These are phyloP conservation scores for Drosophila phalerata DNA, from an alignment of 2,888 invertebrate genomes.

Conservation along the genomic window DNA sequence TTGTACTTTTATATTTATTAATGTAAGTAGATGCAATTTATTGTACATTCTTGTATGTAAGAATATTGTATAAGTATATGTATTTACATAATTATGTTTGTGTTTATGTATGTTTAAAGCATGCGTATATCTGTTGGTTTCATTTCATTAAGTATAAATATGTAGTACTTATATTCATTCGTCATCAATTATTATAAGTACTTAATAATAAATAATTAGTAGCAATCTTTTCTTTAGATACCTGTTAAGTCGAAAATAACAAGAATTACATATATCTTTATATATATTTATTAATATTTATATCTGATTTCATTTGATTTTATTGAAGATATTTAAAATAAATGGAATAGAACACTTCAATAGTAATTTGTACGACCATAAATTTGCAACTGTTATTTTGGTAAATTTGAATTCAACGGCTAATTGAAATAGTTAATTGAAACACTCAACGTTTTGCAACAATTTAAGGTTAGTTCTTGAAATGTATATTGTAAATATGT, in stretches of 20 bases:
- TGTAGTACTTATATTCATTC: constrained; percentile 49
- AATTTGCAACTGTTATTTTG: constrained; percentile 38
- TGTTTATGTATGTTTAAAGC: constrained; percentile 33
- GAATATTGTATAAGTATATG: constrained; percentile 32
- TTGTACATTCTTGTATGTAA: constrained; percentile 55
- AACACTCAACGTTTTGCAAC: constrained; percentile 59
- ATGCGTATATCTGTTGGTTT: constrained; percentile 14
- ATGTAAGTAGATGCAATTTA: constrained; percentile 44
- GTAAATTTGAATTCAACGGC: constrained; percentile 56
- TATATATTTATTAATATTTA: constrained; percentile 12
- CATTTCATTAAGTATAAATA: constrained; percentile 40
- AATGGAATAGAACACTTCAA: constrained; percentile 59
- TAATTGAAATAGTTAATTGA: constrained; percentile 58
- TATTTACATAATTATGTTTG: constrained; percentile 38
- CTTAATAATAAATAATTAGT: constrained; percentile 41
- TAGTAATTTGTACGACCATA: constrained; percentile 42
- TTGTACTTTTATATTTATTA: constrained; percentile 35
- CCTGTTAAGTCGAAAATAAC: constrained; percentile 65
- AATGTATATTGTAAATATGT: constrained; percentile 31
- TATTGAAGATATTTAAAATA: constrained; percentile 55
- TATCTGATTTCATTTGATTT: constrained; percentile 44
- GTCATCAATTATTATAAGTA: constrained; percentile 45
- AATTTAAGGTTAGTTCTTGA: constrained; percentile 48
- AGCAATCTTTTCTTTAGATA: constrained; percentile 39
- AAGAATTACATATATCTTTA: constrained; percentile 40